phyloP scores from a whole-genome alignment of 2,797 vertebrate genomes.

The Sebastes itinus region DNA sequence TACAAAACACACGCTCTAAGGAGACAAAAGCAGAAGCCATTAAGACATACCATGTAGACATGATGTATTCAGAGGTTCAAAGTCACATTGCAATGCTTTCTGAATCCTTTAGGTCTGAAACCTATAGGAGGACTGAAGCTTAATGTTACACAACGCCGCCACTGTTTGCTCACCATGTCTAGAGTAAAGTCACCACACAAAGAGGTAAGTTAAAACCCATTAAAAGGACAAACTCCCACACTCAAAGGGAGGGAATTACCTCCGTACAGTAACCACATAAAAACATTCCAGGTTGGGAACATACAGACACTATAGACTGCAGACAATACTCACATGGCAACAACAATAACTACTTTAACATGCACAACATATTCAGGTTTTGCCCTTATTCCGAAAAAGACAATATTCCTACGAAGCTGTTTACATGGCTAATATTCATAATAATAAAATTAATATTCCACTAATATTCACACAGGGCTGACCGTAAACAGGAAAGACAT shows the following conservation, averaged over 20 bases:
- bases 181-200: not conserved
- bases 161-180: conserved; percentile 24
- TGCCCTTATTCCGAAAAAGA: no score
- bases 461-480: no score
- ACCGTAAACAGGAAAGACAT: no score
- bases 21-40: not conserved
- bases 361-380: no score
- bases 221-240: conserved; percentile 1
- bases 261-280: not conserved
- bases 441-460: no score
- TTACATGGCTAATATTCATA: no score
- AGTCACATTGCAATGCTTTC: not conserved
- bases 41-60: not conserved
- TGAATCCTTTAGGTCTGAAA: conserved; percentile 6
- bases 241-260: not conserved
- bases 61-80: not conserved
- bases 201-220: conserved; percentile 14
- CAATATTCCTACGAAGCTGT: no score
- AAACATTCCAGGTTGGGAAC: not conserved
- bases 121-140: conserved; percentile 7
- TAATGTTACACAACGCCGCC: conserved; percentile 28
- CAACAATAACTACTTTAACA: no score
- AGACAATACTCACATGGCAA: no score
- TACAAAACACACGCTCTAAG: no score
- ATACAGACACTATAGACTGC: no score